Evolutionary conservation across 2,797 vertebrate genomes (phyloP).

Genomic region (Clarias fuscus): DNA sequence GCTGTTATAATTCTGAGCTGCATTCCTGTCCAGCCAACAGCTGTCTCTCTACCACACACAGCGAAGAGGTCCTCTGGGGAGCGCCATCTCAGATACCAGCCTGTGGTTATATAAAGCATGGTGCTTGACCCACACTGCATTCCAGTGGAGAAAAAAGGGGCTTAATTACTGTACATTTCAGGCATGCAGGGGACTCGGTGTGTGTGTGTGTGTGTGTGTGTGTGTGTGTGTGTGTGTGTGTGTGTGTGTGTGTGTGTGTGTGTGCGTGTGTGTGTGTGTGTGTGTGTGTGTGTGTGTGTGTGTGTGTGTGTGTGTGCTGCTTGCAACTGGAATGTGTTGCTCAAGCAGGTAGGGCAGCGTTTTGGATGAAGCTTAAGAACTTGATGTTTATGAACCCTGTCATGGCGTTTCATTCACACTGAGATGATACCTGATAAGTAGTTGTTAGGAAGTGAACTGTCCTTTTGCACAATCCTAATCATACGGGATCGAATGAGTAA

Average conservation of each 20-base stretch:
- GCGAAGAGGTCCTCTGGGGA: slow-evolving; percentile 32
- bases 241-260: too few relatives aligned
- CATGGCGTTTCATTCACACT: background rate
- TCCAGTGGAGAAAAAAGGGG: slow-evolving; percentile 22
- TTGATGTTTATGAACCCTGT: background rate
- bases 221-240: too few relatives aligned
- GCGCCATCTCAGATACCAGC: slow-evolving; percentile 41
- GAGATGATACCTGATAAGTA: slow-evolving; percentile 2
- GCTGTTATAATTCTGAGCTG: slow-evolving; percentile 38
- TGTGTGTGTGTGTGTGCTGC: background rate
- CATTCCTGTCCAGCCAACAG: slow-evolving; percentile 36
- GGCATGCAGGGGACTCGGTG: background rate
- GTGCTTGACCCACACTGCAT: slow-evolving; percentile 33
- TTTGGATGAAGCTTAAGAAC: background rate
- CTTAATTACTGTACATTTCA: slow-evolving; percentile 34
- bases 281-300: too few relatives aligned
- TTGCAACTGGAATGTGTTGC: background rate
- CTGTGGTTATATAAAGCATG: slow-evolving; percentile 41
- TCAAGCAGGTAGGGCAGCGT: background rate
- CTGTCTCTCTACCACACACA: slow-evolving; percentile 54
- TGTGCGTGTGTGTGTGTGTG: too few relatives aligned
- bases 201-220: too few relatives aligned
- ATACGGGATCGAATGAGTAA: slow-evolving; percentile 24
- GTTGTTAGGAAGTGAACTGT: background rate
- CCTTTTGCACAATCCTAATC: slow-evolving; percentile 13